Conservation (phyloP, 2,888 invertebrate genomes). For the Pandemis corylana region DNA sequence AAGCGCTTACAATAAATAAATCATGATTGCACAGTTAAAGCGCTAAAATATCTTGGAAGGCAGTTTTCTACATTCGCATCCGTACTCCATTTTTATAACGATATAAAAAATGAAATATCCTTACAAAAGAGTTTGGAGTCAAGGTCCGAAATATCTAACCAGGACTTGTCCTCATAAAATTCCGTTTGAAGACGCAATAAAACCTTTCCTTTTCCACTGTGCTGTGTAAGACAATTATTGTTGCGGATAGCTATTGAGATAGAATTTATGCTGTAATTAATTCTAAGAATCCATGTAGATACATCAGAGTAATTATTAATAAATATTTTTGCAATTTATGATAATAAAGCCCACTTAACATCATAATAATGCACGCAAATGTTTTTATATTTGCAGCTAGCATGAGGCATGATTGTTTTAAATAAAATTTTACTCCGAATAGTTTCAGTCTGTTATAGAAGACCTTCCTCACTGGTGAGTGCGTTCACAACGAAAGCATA, state of each 20-base stretch:
- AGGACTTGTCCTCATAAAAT: conserved; percentile 8
- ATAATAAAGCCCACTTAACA: too few relatives aligned
- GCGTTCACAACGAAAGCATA: too few relatives aligned
- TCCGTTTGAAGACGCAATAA: conserved; percentile 1
- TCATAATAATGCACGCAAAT: too few relatives aligned
- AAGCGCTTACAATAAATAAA: conserved; percentile 23
- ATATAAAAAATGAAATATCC: conserved; percentile 16
- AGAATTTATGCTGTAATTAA: neutral
- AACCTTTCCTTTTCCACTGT: neutral
- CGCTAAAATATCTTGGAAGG: conserved; percentile 15
- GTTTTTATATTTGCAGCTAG: too few relatives aligned
- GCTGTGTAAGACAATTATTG: conserved; percentile 3
- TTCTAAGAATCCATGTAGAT: neutral
- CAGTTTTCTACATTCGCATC: conserved; percentile 3
- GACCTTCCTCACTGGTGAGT: too few relatives aligned
- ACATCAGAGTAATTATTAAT: neutral
- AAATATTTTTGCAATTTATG: too few relatives aligned
- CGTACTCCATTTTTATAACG: conserved; percentile 15
- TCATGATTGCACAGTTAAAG: conserved; percentile 18
- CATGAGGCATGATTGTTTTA: too few relatives aligned
- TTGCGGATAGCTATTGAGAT: neutral
- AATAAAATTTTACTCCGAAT: too few relatives aligned
- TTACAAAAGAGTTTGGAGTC: conserved; percentile 5
- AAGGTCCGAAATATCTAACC: conserved; percentile 14
- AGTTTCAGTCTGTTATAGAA: too few relatives aligned